A percentile compares a stretch with the other conserved stretches of the same genome.
Evolutionary conservation across 1,140 invertebrate species (phyloP).

Genomic region (Temnothorax curvispinosus): DNA sequence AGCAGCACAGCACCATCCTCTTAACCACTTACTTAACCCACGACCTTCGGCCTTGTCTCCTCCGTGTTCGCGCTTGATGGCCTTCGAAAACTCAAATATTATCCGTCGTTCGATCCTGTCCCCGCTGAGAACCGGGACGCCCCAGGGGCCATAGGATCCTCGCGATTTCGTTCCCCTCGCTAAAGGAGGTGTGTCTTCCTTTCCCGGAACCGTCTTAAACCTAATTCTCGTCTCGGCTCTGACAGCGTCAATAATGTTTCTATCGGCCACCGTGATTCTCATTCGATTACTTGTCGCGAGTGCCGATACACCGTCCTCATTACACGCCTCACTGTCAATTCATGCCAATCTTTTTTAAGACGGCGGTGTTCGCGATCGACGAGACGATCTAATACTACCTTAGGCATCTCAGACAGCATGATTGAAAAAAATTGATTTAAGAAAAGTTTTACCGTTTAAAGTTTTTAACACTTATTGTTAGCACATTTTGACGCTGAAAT

Average conservation of each 20-base stretch:
- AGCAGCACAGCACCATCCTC: slow-evolving; percentile 70
- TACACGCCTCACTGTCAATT: slow-evolving; percentile 6
- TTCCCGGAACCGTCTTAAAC: slow-evolving; percentile 21
- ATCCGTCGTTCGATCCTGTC: slow-evolving; percentile 70
- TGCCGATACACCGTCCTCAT: slow-evolving; percentile 40
- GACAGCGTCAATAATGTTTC: slow-evolving; percentile 48
- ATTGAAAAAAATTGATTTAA: slow-evolving; percentile 55
- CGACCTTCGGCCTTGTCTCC: slow-evolving; percentile 71
- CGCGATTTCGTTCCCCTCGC: not conserved
- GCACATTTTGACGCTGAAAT: slow-evolving; percentile 17
- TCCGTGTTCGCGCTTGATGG: slow-evolving; percentile 57
- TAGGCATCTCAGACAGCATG: not conserved
- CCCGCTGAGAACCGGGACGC: not conserved
- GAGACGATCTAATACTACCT: not conserved
- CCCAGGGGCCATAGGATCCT: slow-evolving; percentile 9
- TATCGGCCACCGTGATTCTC: slow-evolving; percentile 55
- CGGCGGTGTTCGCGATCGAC: not conserved
- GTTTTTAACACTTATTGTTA: slow-evolving; percentile 1
- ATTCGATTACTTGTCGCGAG: slow-evolving; percentile 44
- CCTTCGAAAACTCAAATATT: slow-evolving; percentile 81
- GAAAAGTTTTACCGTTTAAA: slow-evolving; percentile 46
- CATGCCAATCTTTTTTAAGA: slow-evolving; percentile 9
- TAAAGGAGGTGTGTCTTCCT: slow-evolving; percentile 17
- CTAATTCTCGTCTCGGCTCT: slow-evolving; percentile 45
- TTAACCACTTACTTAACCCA: slow-evolving; percentile 82